These are phyloP conservation scores for Erebia epiphron DNA, from an alignment of 2,888 invertebrate species.

Conservation along the genomic window DNA sequence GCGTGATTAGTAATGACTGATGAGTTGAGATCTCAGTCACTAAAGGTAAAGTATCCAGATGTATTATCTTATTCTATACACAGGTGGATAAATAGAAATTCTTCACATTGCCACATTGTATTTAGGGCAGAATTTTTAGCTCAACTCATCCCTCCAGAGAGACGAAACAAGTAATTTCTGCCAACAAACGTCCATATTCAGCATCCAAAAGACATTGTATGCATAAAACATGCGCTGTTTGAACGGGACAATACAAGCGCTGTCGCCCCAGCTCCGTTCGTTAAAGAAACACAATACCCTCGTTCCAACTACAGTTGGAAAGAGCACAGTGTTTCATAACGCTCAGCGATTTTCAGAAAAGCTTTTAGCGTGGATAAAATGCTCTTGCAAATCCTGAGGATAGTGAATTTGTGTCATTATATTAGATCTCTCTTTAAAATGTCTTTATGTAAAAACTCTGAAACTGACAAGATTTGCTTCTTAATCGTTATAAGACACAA, in stretches of 20 bases:
- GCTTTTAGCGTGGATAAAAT: constrained; percentile 14
- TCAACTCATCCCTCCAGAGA: constrained; percentile 33
- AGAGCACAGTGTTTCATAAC: constrained; percentile 27
- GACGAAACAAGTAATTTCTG: constrained; percentile 41
- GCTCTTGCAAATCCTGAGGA: not conserved
- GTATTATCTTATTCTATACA: not conserved
- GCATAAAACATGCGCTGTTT: constrained; percentile 72
- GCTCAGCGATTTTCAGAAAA: constrained; percentile 27
- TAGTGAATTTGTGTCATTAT: constrained; percentile 9
- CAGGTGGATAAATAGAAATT: constrained; percentile 1
- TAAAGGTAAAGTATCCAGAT: too few relatives aligned
- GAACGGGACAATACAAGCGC: constrained; percentile 62
- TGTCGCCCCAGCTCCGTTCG: constrained; percentile 61
- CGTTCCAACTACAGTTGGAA: constrained; percentile 40
- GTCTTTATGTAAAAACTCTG: too few relatives aligned
- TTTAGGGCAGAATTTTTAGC: constrained; percentile 31
- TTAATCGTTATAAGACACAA: too few relatives aligned
- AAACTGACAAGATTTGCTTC: too few relatives aligned
- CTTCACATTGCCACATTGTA: constrained; percentile 22
- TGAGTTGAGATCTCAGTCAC: too few relatives aligned
- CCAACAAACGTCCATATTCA: constrained; percentile 42
- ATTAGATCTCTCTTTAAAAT: too few relatives aligned
- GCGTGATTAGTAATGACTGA: too few relatives aligned
- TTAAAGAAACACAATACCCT: constrained; percentile 42
- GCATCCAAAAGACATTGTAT: constrained; percentile 57